Conservation (phyloP, 2,113 vertebrate species). For the Malurus alboscapulatus region DNA sequence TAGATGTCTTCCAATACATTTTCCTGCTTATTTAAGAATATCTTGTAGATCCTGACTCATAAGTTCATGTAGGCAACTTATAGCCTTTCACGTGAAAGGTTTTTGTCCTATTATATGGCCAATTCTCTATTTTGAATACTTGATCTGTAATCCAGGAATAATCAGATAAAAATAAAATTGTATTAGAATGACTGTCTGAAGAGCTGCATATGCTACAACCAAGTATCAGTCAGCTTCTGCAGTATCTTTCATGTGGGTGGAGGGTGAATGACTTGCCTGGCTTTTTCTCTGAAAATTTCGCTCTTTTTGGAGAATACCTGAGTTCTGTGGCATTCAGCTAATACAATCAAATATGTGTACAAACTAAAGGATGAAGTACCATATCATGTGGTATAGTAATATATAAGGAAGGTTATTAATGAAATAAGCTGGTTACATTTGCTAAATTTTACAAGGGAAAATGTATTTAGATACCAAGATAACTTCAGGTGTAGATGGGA, state of each 20-base stretch:
- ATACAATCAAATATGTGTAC: neutral
- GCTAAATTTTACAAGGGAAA: neutral
- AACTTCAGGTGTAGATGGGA: neutral
- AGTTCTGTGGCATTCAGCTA: neutral
- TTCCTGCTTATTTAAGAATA: neutral
- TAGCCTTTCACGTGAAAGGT: accelerated
- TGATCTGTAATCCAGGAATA: neutral
- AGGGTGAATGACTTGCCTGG: neutral
- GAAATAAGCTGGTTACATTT: neutral
- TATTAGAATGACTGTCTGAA: neutral
- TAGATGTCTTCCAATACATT: neutral
- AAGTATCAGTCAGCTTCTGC: neutral
- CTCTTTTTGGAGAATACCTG: neutral
- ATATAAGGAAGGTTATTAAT: neutral
- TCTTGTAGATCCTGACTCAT: neutral
- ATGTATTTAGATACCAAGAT: neutral
- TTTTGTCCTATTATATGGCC: neutral
- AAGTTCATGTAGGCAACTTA: neutral
- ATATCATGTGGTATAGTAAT: neutral
- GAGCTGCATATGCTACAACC: neutral
- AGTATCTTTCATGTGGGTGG: neutral
- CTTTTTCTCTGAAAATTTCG: neutral
- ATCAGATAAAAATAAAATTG: neutral
- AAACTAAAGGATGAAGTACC: neutral
- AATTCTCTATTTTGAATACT: neutral